These are phyloP conservation scores for Dendronephthya gigantea DNA, from an alignment of 64 coral and sea anemone genomes.

Conservation along the genomic window DNA sequence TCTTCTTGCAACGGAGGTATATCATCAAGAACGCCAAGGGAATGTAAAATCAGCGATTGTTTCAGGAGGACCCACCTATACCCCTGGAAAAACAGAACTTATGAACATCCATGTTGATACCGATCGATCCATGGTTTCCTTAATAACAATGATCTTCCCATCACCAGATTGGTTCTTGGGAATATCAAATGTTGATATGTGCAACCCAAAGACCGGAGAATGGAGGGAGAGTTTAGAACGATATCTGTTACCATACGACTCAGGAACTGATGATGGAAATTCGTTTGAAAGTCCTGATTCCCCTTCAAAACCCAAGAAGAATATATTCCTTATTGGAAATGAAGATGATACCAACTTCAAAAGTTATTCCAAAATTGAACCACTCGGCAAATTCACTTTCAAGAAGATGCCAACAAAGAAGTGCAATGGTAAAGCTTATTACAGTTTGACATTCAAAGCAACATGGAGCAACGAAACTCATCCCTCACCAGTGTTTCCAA, in stretches of 20 bases:
- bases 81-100: not conserved
- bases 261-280: constrained; percentile 17
- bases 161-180: constrained; percentile 10
- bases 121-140: not conserved
- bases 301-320: not conserved
- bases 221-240: not conserved
- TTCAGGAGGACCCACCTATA: not conserved
- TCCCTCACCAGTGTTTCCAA: not conserved
- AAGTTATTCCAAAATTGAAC: not conserved
- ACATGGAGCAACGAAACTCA: not conserved
- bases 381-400: not conserved
- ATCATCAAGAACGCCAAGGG: not conserved
- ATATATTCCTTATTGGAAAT: not conserved
- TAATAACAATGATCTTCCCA: not conserved
- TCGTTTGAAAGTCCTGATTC: not conserved
- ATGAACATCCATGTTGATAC: not conserved
- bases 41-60: not conserved
- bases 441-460: not conserved
- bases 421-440: not conserved
- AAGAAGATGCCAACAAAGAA: not conserved
- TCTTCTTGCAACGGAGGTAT: not conserved
- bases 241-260: not conserved
- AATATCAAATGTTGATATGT: constrained; percentile 10
- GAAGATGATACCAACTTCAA: not conserved
- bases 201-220: not conserved